Conservation (phyloP, 64 coral and sea anemone genomes). For the Montipora capricornis region DNA sequence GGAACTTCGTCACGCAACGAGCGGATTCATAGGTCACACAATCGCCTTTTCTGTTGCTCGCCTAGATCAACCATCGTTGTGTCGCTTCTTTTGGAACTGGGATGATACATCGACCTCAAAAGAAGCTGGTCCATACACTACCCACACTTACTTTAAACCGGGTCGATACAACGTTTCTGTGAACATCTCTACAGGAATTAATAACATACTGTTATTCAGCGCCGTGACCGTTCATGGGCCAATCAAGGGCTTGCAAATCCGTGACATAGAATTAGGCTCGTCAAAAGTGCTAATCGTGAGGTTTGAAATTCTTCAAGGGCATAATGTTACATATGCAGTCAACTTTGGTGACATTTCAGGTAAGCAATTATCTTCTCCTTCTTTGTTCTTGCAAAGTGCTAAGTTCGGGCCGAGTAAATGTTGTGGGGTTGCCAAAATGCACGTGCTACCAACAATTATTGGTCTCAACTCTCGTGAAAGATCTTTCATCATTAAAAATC, state of each 20-base stretch:
- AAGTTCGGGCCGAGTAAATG: too few relatives aligned
- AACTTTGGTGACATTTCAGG: conserved; percentile 59
- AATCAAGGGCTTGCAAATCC: conserved; percentile 42
- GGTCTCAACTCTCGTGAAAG: too few relatives aligned
- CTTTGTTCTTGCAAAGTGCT: background rate
- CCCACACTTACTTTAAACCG: conserved; percentile 48
- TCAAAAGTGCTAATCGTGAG: conserved; percentile 2
- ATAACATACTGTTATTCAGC: conserved; percentile 29
- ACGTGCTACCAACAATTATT: too few relatives aligned
- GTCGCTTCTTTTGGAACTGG: conserved; percentile 68
- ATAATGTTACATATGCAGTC: conserved; percentile 59
- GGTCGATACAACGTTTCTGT: conserved; percentile 64
- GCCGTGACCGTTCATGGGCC: conserved; percentile 40
- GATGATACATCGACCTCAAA: conserved; percentile 31
- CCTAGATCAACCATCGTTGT: background rate
- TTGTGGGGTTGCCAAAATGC: too few relatives aligned
- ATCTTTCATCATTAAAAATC: too few relatives aligned
- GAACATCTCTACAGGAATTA: conserved; percentile 51
- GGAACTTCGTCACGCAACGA: conserved; percentile 1
- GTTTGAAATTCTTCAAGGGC: conserved; percentile 65
- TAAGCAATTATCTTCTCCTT: background rate
- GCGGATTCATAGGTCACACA: conserved; percentile 8
- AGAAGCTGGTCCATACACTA: background rate
- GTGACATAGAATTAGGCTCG: conserved; percentile 1
- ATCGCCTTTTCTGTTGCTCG: background rate